Evolutionary conservation across 2,113 vertebrate genomes (phyloP), one percentile per base, ranked within the genome.

Genomic region (Oenanthe melanoleuca): DNA sequence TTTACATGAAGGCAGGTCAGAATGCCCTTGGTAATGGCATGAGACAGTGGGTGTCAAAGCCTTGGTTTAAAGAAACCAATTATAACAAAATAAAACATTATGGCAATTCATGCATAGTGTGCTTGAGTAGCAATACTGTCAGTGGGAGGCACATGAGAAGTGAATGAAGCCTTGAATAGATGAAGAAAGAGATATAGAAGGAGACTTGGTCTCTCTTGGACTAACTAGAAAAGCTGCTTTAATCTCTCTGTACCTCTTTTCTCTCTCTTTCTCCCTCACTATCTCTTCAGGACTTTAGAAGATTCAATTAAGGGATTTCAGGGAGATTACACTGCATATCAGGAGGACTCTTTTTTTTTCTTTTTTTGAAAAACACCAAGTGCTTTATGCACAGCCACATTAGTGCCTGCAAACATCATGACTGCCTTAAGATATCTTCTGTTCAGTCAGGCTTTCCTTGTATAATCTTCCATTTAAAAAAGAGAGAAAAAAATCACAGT

Each of bases 21-120:
- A 97, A 92, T 86, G 84, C 67, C 88, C 84, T 91, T 89, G 63
- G 74, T 93, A 87, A 97, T 88, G 65, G 59, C 69, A 84, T 56
- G 78, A 69, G 93, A 93, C 86, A 82, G 80, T 88, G 83, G 81
- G 63, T 91, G 52, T 95, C 88, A 95, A 92, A 93, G 80, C 45
- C 65, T 96, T 87, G 67, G 93, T 87, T 96, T 96, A 89, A 95
- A 93, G 79, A 97, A 96, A 84, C 77, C 81, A 95, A 92, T 97
- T 95, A 87, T 80, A 93, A 82, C 86, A 97, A 96, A 97, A 97
- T 96, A 95, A 96, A 96, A 95, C 90, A 97, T 97, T 89, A 95
- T 84, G 61, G 90, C 85, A 90, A 57, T 67, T 80, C 90, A 71
- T 93, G 83, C 80, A 82, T 80, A 92, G 93, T 71, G 75, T 84